phyloP scores from a whole-genome alignment of 2,113 vertebrate species.

The Salvelinus alpinus region DNA sequence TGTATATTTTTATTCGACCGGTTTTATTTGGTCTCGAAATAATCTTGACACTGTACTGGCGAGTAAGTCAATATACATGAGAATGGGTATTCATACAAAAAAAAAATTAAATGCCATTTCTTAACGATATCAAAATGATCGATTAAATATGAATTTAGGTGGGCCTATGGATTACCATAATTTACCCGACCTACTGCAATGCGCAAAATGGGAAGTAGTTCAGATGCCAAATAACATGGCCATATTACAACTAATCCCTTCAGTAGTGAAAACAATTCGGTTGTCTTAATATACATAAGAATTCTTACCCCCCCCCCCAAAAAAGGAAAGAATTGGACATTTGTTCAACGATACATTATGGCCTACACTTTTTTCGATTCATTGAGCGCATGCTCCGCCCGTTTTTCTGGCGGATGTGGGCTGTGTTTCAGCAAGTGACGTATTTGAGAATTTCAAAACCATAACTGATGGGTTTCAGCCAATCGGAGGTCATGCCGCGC shows the following conservation, averaged over 20 bases:
- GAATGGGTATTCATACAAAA: not conserved
- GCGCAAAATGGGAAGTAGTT: constrained; percentile 5
- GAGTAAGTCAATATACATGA: not conserved
- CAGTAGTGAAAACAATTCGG: not conserved
- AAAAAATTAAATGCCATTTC: too few species aligned
- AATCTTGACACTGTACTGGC: not conserved
- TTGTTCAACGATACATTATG: constrained; percentile 7
- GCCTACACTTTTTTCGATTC: not conserved
- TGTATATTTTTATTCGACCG: not conserved
- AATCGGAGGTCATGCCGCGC: constrained; percentile 48
- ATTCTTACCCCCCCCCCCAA: too few species aligned
- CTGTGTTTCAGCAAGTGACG: constrained; percentile 59
- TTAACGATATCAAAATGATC: not conserved
- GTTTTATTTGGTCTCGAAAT: not conserved
- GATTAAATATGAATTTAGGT: not conserved
- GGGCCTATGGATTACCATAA: not conserved
- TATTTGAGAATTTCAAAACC: constrained; percentile 46
- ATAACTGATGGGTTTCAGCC: constrained; percentile 40
- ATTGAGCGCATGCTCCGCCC: constrained; percentile 19
- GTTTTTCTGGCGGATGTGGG: constrained; percentile 32
- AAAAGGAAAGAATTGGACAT: not conserved
- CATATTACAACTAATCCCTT: not conserved
- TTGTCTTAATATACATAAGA: not conserved
- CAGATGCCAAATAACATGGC: not conserved
- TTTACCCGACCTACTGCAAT: constrained; percentile 10